Percentiles rank a stretch among this genome's conserved stretches.
These are phyloP conservation scores for Chlorospingus flavigularis DNA, from an alignment of 2,797 vertebrate genomes.

Conservation along the genomic window DNA sequence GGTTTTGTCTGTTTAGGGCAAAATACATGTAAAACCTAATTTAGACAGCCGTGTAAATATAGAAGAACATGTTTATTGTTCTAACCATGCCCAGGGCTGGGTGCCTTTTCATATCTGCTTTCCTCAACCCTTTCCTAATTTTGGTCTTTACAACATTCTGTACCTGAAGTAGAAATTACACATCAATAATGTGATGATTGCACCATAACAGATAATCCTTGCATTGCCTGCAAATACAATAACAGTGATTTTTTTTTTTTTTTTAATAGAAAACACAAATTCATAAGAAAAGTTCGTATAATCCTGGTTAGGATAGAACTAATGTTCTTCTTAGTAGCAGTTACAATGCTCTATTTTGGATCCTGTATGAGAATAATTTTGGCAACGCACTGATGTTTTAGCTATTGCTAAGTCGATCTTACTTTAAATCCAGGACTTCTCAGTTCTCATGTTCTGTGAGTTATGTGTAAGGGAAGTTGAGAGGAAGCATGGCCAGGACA, in stretches of 20 bases:
- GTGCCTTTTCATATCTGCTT: neutral
- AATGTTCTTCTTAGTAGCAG: neutral
- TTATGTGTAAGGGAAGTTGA: neutral
- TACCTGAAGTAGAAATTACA: neutral
- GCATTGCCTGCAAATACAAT: neutral
- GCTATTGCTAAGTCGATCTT: neutral
- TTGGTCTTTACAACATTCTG: neutral
- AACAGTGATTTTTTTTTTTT: neutral
- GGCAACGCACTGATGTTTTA: neutral
- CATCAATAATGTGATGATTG: neutral
- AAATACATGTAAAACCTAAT: neutral
- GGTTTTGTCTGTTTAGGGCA: neutral
- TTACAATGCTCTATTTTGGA: neutral
- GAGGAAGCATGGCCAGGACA: neutral
- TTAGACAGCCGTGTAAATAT: neutral
- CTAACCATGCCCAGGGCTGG: neutral
- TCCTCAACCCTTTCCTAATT: neutral
- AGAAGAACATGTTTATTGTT: neutral
- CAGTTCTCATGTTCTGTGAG: neutral
- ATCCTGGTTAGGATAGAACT: neutral
- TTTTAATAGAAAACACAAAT: neutral
- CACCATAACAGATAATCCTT: neutral
- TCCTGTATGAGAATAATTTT: neutral
- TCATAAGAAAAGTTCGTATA: neutral
- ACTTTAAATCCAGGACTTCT: neutral